These are phyloP conservation scores for Rhea pennata DNA, from an alignment of 2,113 vertebrate genomes.

Conservation along the genomic window DNA sequence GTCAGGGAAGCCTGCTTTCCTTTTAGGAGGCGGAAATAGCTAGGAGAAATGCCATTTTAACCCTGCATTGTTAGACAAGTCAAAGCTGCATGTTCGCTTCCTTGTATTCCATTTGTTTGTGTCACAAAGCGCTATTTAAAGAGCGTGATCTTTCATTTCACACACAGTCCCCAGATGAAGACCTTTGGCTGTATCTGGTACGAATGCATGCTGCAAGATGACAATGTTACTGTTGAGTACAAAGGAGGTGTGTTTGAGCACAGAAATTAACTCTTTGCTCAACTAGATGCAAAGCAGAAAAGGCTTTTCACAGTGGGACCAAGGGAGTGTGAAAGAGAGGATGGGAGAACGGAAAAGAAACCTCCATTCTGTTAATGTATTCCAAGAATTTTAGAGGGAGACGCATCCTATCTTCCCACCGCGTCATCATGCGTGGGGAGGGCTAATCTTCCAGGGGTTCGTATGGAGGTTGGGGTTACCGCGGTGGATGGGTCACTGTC, in stretches of 20 bases:
- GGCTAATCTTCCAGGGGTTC: neutral
- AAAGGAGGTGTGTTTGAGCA: neutral
- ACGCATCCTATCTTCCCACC: rapidly evolving
- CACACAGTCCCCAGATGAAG: neutral
- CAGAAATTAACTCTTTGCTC: neutral
- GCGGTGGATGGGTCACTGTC: no score
- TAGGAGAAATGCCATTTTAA: neutral
- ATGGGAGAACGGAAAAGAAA: neutral
- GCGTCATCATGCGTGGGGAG: neutral
- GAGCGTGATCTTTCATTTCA: neutral
- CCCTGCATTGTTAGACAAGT: neutral
- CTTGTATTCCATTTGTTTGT: neutral
- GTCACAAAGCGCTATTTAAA: neutral
- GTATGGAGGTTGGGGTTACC: neutral
- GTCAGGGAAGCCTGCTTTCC: neutral
- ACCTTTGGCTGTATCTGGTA: neutral
- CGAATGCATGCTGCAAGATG: neutral
- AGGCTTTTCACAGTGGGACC: neutral
- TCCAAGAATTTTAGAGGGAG: neutral
- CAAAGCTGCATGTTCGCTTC: neutral
- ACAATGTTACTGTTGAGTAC: neutral
- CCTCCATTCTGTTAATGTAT: rapidly evolving
- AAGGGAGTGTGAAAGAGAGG: neutral
- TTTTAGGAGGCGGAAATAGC: neutral
- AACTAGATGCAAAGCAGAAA: rapidly evolving